Evolutionary conservation across 2,888 invertebrate species (phyloP).

Genomic region (Xanthorhoe spadicearia): DNA sequence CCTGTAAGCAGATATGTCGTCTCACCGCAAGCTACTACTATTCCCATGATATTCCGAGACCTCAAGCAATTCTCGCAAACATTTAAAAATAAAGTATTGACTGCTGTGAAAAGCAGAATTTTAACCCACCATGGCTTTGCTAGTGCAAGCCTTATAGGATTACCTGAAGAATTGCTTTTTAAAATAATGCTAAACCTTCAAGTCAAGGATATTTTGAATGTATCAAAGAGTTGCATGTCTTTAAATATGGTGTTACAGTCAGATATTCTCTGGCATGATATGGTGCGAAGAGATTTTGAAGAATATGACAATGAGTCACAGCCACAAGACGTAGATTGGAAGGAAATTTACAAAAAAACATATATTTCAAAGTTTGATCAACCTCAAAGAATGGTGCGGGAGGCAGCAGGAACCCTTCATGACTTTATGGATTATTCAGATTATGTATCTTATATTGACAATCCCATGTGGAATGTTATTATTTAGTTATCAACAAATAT

Average conservation of each 20-base stretch:
- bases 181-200: slow-evolving; percentile 64
- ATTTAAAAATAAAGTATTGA: slow-evolving; percentile 82
- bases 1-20: slow-evolving; percentile 72
- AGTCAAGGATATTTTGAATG: slow-evolving; percentile 59
- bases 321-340: slow-evolving; percentile 58
- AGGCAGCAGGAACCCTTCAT: slow-evolving; percentile 60
- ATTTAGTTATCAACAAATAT: slow-evolving; percentile 34
- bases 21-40: slow-evolving; percentile 63
- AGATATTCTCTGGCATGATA: slow-evolving; percentile 68
- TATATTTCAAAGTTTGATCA: slow-evolving; percentile 52
- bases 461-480: slow-evolving; percentile 69
- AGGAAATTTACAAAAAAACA: slow-evolving; percentile 57
- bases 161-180: slow-evolving; percentile 73
- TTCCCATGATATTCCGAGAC: slow-evolving; percentile 71
- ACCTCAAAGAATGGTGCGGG: slow-evolving; percentile 38
- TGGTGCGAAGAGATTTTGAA: slow-evolving; percentile 67
- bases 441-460: slow-evolving; percentile 69
- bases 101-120: slow-evolving; percentile 83
- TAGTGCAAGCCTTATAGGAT: slow-evolving; percentile 74
- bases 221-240: slow-evolving; percentile 65
- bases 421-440: slow-evolving; percentile 70
- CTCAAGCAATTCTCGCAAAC: slow-evolving; percentile 76
- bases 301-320: slow-evolving; percentile 35
- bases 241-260: slow-evolving; percentile 59
- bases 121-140: slow-evolving; percentile 75